These are phyloP conservation scores for Heliconius aoede DNA, from an alignment of 2,888 invertebrate genomes.

Conservation along the genomic window DNA sequence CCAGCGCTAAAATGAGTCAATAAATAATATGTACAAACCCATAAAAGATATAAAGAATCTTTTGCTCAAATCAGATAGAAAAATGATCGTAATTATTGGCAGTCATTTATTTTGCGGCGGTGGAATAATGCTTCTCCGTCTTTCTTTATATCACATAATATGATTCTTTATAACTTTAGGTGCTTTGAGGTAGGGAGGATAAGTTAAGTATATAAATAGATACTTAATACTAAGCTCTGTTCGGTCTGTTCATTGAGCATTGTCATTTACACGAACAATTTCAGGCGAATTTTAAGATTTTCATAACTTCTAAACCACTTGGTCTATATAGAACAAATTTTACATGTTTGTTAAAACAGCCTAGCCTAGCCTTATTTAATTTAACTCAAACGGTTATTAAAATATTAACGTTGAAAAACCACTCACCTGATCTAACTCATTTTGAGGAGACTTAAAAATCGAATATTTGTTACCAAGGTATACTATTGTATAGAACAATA, in stretches of 20 bases:
- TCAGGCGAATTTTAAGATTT: too few relatives aligned
- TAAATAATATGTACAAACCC: not conserved
- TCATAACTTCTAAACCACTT: too few relatives aligned
- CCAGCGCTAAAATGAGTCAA: not conserved
- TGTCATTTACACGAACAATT: too few relatives aligned
- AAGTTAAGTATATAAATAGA: not conserved
- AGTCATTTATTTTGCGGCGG: not conserved
- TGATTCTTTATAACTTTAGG: not conserved
- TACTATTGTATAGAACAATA: too few relatives aligned
- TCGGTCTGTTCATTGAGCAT: not conserved
- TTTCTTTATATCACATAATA: not conserved
- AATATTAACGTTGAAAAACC: too few relatives aligned
- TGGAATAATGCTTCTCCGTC: not conserved
- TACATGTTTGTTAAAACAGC: too few relatives aligned
- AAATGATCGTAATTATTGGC: slow-evolving; percentile 9
- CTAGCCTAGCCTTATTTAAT: too few relatives aligned
- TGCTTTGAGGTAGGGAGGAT: not conserved
- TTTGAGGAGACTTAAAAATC: too few relatives aligned
- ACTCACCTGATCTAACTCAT: too few relatives aligned
- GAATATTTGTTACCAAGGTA: too few relatives aligned
- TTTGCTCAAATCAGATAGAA: not conserved
- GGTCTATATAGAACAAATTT: too few relatives aligned
- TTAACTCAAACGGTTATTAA: too few relatives aligned
- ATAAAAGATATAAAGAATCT: slow-evolving; percentile 1
- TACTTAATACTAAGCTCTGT: not conserved